Conservation (phyloP, 1,140 invertebrate species). For the Manduca sexta region DNA sequence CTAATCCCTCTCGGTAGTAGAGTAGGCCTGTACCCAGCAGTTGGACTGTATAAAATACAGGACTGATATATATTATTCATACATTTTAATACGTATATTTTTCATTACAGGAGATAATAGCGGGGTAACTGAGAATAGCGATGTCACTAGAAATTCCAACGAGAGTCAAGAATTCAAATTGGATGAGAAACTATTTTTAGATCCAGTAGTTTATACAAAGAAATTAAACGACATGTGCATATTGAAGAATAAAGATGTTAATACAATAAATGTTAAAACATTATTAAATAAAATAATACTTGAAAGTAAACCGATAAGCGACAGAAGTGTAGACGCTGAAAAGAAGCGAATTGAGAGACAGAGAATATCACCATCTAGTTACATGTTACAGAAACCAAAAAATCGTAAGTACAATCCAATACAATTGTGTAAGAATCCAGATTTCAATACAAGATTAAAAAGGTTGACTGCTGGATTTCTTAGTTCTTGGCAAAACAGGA, state of each 20-base stretch:
- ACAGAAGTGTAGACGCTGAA: background rate
- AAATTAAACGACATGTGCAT: slow-evolving; percentile 52
- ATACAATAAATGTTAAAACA: slow-evolving; percentile 28
- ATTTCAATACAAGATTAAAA: slow-evolving; percentile 61
- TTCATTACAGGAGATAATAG: too few species aligned
- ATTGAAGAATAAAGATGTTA: slow-evolving; percentile 22
- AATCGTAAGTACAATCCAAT: slow-evolving; percentile 46
- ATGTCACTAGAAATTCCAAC: too few species aligned
- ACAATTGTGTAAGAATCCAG: slow-evolving; percentile 60
- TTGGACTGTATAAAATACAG: too few species aligned
- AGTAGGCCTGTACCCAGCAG: too few species aligned
- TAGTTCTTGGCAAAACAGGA: slow-evolving; percentile 38
- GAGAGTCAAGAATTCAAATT: slow-evolving; percentile 26
- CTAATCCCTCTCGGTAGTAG: too few species aligned
- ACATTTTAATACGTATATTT: too few species aligned
- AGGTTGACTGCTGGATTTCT: slow-evolving; percentile 46
- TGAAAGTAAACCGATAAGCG: slow-evolving; percentile 38
- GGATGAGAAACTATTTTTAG: slow-evolving; percentile 52
- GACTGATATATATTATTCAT: too few species aligned
- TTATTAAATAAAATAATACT: slow-evolving; percentile 30
- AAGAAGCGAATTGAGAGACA: slow-evolving; percentile 7
- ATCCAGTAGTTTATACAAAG: slow-evolving; percentile 42
- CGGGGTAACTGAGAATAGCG: too few species aligned
- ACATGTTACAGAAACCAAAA: slow-evolving; percentile 53
- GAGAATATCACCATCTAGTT: slow-evolving; percentile 35